A percentile compares a stretch with the other conserved stretches of the same genome.
These are phyloP conservation scores for Anguilla japonica DNA, from an alignment of 2,113 vertebrate genomes.

Conservation along the genomic window DNA sequence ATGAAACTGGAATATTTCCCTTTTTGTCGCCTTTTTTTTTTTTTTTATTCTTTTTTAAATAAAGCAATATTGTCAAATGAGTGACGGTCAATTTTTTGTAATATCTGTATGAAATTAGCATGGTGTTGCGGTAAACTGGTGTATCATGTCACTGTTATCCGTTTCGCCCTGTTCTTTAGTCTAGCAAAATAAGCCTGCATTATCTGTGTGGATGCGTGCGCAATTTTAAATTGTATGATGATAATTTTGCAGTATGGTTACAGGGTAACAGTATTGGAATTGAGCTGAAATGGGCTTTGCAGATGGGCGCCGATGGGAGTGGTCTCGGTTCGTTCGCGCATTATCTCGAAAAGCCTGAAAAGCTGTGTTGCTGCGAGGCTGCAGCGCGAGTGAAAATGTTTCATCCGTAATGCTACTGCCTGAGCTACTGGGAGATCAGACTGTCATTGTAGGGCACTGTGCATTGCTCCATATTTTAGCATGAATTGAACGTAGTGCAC, in stretches of 20 bases:
- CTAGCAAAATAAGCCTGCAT: neutral
- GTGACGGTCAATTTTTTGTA: neutral
- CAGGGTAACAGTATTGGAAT: neutral
- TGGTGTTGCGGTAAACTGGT: neutral
- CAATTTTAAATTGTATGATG: neutral
- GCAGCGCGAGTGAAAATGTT: constrained; percentile 34
- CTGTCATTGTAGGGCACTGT: constrained; percentile 35
- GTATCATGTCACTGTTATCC: neutral
- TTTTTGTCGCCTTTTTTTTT: neutral
- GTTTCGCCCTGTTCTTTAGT: neutral
- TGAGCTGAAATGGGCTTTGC: neutral
- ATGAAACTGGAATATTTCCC: constrained; percentile 12
- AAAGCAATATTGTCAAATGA: constrained; percentile 1
- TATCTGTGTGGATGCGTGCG: neutral
- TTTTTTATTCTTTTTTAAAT: constrained; percentile 16
- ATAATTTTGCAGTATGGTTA: neutral
- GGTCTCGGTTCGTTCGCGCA: constrained; percentile 21
- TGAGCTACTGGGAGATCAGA: constrained; percentile 44
- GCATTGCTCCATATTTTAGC: constrained; percentile 52
- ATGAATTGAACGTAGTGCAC: constrained; percentile 48
- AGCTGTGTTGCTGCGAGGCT: constrained; percentile 29
- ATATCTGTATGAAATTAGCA: neutral
- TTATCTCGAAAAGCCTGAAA: constrained; percentile 9
- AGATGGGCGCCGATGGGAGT: neutral
- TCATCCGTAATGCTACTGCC: constrained; percentile 44